phyloP scores from a whole-genome alignment of 2,113 vertebrate species.

The Onychostruthus taczanowskii region DNA sequence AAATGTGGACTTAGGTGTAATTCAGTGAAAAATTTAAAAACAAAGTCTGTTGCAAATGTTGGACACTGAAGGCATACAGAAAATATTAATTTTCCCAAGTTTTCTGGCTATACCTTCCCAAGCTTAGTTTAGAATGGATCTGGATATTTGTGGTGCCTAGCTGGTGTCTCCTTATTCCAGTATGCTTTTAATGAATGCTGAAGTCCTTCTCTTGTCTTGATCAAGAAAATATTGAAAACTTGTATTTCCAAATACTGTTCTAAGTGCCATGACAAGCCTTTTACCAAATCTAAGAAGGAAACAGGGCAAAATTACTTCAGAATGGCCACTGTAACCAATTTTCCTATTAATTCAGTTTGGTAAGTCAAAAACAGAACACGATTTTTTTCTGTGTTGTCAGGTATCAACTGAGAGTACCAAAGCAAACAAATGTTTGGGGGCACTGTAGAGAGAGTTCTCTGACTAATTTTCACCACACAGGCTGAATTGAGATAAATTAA shows the following conservation, averaged over 20 bases:
- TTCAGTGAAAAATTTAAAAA: neutral
- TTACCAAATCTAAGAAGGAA: neutral
- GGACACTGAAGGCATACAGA: neutral
- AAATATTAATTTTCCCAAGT: neutral
- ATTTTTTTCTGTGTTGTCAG: neutral
- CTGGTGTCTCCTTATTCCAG: neutral
- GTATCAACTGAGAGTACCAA: neutral
- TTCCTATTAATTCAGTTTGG: neutral
- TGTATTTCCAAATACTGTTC: neutral
- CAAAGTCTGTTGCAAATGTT: neutral
- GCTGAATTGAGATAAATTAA: constrained; percentile 67
- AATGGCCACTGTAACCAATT: neutral
- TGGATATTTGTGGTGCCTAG: neutral
- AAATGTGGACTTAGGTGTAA: neutral
- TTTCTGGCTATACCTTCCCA: neutral
- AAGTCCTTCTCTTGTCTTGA: neutral
- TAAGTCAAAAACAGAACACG: neutral
- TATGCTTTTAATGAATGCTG: neutral
- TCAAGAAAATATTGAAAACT: neutral
- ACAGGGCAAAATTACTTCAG: neutral
- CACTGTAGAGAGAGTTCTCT: neutral
- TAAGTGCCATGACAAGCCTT: neutral
- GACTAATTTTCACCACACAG: constrained; percentile 33
- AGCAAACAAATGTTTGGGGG: constrained; percentile 13
- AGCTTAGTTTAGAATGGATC: neutral